phyloP scores from a whole-genome alignment of 1,140 invertebrate species.

The Drosophila rhopaloa region DNA sequence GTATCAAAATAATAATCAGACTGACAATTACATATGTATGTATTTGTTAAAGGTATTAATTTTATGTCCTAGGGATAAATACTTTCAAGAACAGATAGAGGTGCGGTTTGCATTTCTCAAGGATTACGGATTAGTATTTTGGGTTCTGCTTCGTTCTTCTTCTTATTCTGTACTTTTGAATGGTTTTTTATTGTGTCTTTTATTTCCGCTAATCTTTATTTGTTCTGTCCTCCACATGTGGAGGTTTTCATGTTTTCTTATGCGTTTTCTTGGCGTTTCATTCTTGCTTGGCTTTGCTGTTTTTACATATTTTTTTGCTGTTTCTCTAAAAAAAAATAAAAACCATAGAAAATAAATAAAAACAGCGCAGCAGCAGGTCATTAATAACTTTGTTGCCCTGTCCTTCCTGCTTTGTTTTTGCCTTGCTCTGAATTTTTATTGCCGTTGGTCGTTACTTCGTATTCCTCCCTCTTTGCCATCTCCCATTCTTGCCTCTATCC shows the following conservation, averaged over 20 bases:
- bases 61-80: neutral
- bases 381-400: slow-evolving; percentile 81
- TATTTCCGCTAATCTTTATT: slow-evolving; percentile 16
- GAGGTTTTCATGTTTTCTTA: slow-evolving; percentile 1
- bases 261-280: slow-evolving; percentile 15
- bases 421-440: slow-evolving; percentile 78
- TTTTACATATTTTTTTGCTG: slow-evolving; percentile 10
- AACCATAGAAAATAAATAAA: slow-evolving; percentile 1
- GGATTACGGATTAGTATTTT: slow-evolving; percentile 2
- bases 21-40: too few relatives aligned
- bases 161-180: neutral
- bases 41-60: too few relatives aligned
- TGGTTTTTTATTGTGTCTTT: neutral
- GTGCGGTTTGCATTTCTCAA: slow-evolving; percentile 1
- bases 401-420: slow-evolving; percentile 67
- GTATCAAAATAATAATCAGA: too few relatives aligned
- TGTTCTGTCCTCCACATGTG: slow-evolving; percentile 2
- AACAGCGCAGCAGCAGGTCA: slow-evolving; percentile 49
- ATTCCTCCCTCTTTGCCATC: slow-evolving; percentile 4
- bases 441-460: slow-evolving; percentile 35
- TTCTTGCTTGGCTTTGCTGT: slow-evolving; percentile 6
- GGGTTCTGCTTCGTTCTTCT: neutral
- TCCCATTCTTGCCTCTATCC: slow-evolving; percentile 22
- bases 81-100: neutral
- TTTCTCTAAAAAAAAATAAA: slow-evolving; percentile 8